phyloP scores from a whole-genome alignment of 2,113 vertebrate genomes.

The Menura novaehollandiae region DNA sequence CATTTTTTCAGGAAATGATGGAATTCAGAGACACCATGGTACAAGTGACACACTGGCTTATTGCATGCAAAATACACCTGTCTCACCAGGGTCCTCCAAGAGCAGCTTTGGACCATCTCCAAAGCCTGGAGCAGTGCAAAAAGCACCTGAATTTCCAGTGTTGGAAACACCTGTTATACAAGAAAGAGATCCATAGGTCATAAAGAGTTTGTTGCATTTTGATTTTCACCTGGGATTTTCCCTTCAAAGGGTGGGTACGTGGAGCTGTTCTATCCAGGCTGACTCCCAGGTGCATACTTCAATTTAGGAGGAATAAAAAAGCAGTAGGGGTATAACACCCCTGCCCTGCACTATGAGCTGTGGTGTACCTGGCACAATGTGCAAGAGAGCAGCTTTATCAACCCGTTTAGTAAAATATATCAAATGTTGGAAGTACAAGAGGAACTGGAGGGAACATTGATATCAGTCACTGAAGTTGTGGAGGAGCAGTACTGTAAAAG shows the following conservation, averaged over 20 bases:
- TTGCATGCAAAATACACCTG: neutral
- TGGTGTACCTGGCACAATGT: neutral
- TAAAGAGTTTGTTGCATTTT: neutral
- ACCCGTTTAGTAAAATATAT: neutral
- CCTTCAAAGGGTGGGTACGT: neutral
- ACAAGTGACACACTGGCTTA: neutral
- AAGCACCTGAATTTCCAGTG: slow-evolving; percentile 12
- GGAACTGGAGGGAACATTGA: neutral
- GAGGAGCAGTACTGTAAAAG: neutral
- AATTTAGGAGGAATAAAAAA: neutral
- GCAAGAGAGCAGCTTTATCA: neutral
- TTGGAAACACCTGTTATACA: neutral
- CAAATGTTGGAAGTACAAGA: neutral
- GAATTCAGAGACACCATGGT: neutral
- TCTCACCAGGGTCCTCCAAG: neutral
- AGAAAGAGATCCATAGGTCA: neutral
- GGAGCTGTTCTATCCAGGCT: neutral
- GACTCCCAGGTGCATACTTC: neutral
- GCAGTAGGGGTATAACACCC: neutral
- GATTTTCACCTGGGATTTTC: slow-evolving; percentile 22
- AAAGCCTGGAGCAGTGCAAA: neutral
- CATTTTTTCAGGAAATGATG: neutral
- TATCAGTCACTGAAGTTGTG: neutral
- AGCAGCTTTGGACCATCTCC: neutral
- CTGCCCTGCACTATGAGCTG: neutral